These are phyloP conservation scores for Eulemur mongoz DNA, from an alignment of 2,797 vertebrate species.

Conservation along the genomic window DNA sequence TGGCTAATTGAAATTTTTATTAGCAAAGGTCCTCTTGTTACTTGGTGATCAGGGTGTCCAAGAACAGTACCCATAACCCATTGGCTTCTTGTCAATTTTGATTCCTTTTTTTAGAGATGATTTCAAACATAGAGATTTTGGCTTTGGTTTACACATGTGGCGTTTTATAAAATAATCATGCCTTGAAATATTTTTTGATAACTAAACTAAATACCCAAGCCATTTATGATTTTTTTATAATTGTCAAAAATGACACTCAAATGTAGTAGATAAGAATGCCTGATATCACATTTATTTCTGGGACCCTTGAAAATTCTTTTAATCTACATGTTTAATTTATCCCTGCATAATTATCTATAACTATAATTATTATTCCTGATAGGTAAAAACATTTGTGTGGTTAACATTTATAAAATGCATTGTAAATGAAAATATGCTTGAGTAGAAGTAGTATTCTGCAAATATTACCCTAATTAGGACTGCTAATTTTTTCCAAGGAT, in stretches of 20 bases:
- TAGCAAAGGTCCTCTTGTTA: not conserved
- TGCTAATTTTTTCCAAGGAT: conserved; percentile 37
- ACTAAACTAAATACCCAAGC: not conserved
- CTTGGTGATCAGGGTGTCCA: not conserved
- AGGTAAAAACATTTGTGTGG: not conserved
- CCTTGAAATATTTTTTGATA: not conserved
- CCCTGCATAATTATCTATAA: not conserved
- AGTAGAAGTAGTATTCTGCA: conserved; percentile 11
- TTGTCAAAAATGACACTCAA: not conserved
- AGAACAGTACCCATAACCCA: not conserved
- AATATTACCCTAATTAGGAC: not conserved
- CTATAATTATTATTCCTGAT: not conserved
- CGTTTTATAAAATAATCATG: not conserved
- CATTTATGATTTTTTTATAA: not conserved
- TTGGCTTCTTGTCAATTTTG: not conserved
- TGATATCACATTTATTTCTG: not conserved
- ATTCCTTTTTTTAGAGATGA: not conserved
- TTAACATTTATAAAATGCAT: not conserved
- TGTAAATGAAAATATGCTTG: conserved; percentile 5
- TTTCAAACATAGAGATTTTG: conserved; percentile 41
- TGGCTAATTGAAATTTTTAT: not conserved
- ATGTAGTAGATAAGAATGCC: not conserved
- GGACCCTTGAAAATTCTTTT: not conserved
- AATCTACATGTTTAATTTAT: not conserved
- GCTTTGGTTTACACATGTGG: not conserved